Evolutionary conservation across 1,140 invertebrate genomes (phyloP).

Genomic region (Trachelipus rathkii): DNA sequence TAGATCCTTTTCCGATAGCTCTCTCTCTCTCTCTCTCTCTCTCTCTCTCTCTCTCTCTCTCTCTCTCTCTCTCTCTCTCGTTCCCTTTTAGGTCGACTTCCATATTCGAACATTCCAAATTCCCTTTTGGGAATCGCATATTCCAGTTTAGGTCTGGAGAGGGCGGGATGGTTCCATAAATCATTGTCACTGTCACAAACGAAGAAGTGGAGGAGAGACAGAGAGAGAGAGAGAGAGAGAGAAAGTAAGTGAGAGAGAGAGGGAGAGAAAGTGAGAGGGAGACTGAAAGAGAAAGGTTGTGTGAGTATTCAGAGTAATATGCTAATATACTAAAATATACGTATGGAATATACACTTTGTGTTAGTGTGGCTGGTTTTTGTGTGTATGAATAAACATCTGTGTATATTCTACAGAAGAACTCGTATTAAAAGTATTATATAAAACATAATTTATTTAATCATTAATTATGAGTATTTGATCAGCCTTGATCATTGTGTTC

Average conservation of each 20-base stretch:
- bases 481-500: neutral
- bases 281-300: neutral
- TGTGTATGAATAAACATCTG: no score
- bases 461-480: no score
- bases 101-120: constrained; percentile 4
- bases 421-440: no score
- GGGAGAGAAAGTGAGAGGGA: neutral
- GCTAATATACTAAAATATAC: no score
- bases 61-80: no score
- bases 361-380: no score
- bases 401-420: no score
- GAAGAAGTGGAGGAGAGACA: neutral
- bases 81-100: neutral
- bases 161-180: constrained; percentile 4
- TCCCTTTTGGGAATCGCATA: constrained; percentile 8
- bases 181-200: constrained; percentile 6
- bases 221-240: neutral
- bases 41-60: no score
- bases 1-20: neutral
- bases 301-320: no score
- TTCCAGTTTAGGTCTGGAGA: constrained; percentile 9
- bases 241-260: neutral
- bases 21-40: neutral
- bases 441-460: no score
- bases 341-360: no score